These are phyloP conservation scores for Hylaeus volcanicus DNA, from an alignment of 1,140 invertebrate genomes.

Conservation along the genomic window DNA sequence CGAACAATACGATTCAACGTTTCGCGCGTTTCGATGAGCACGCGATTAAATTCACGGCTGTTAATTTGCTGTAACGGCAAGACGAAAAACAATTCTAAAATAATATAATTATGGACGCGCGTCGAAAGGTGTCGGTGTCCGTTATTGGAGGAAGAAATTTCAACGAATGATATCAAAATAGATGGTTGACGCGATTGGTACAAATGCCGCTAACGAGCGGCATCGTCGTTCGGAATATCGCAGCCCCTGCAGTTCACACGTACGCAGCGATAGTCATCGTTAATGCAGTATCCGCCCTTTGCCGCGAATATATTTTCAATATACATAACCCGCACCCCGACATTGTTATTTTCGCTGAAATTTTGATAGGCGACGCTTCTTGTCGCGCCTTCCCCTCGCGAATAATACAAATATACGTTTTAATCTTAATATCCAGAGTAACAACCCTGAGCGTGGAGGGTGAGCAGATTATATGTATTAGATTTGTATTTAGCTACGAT, in stretches of 20 bases:
- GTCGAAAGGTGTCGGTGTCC: neutral
- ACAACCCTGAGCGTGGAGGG: no score
- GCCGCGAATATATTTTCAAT: slow-evolving; percentile 5
- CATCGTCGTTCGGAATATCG: slow-evolving; percentile 9
- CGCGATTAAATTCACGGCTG: no score
- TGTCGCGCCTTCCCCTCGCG: neutral
- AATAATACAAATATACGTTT: neutral
- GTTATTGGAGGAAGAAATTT: neutral
- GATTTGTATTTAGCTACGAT: no score
- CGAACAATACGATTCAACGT: neutral
- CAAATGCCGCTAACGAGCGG: slow-evolving; percentile 13
- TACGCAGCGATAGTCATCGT: neutral
- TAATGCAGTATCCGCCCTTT: slow-evolving; percentile 9
- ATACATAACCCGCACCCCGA: neutral
- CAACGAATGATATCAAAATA: slow-evolving; percentile 13
- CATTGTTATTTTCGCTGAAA: slow-evolving; percentile 3
- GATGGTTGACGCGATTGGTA: slow-evolving; percentile 11
- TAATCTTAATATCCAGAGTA: no score
- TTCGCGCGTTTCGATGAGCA: neutral
- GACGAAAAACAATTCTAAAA: no score
- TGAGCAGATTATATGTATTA: no score
- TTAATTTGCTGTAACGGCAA: no score
- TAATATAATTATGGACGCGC: neutral
- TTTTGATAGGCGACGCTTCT: neutral
- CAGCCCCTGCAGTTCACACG: neutral